phyloP scores from a whole-genome alignment of 1,140 invertebrate species.

The Drosophila elegans region DNA sequence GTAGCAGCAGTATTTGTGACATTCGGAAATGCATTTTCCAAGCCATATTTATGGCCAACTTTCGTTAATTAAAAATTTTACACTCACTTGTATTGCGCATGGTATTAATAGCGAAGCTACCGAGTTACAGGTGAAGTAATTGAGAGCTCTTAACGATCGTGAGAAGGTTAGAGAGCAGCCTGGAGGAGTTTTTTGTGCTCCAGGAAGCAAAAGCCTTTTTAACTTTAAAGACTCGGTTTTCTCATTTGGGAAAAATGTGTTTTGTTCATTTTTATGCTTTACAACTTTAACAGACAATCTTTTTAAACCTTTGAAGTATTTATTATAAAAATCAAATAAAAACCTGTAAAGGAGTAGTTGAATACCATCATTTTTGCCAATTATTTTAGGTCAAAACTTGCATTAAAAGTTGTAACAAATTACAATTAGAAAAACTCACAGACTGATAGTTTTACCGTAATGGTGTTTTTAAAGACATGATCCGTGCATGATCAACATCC shows the following conservation, averaged over 20 bases:
- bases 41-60: conserved; percentile 44
- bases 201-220: background rate
- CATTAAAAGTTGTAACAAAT: no score
- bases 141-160: conserved; percentile 16
- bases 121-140: background rate
- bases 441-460: no score
- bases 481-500: background rate
- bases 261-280: background rate
- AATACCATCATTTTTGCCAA: no score
- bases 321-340: no score
- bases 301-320: no score
- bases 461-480: background rate
- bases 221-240: background rate
- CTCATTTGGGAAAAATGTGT: background rate
- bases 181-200: no score
- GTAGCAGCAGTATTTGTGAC: conserved; percentile 17
- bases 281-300: background rate
- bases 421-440: no score
- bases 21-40: conserved; percentile 50
- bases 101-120: conserved; percentile 5
- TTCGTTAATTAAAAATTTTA: conserved; percentile 46
- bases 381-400: no score
- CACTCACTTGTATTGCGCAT: conserved; percentile 16
- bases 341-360: no score
- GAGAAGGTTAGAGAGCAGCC: conserved; percentile 4